phyloP scores from a whole-genome alignment of 2,797 vertebrate species.

The Gila robusta region DNA sequence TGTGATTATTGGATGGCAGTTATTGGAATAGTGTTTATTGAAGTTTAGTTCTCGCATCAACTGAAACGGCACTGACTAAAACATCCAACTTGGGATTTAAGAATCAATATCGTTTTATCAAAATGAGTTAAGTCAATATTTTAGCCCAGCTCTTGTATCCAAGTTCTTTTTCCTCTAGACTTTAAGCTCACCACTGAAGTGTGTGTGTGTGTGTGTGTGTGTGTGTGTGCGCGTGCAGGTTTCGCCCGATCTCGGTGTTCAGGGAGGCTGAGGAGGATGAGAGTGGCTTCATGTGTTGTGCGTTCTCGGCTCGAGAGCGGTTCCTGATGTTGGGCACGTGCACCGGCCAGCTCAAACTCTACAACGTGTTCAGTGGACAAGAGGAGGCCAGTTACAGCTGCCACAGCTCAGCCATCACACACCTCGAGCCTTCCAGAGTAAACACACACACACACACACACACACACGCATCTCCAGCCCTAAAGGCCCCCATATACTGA shows the following conservation, averaged over 20 bases:
- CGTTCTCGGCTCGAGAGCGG: conserved; percentile 96
- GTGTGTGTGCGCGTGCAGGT: conserved; percentile 75
- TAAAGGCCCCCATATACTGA: no score
- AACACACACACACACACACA: conserved; percentile 54
- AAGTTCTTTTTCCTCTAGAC: not conserved
- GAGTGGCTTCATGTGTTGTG: conserved; percentile 97
- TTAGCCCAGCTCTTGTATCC: no score
- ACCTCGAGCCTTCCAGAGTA: conserved; percentile 98
- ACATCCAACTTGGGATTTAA: not conserved
- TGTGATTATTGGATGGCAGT: no score
- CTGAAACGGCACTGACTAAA: not conserved
- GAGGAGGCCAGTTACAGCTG: conserved; percentile 99
- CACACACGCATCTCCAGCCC: not conserved
- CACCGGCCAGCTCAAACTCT: conserved; percentile 96
- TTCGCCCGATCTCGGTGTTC: conserved; percentile 98
- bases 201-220: no score
- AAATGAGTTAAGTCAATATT: not conserved
- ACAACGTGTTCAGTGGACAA: conserved; percentile 97
- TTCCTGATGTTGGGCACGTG: conserved; percentile 98
- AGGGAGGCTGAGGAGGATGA: conserved; percentile 97
- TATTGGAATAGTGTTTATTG: not conserved
- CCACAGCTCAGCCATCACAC: conserved; percentile 96
- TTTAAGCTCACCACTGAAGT: no score
- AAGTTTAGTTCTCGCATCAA: not conserved
- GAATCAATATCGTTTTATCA: not conserved